phyloP scores from a whole-genome alignment of 1,140 invertebrate genomes.

The Nylanderia fulva region DNA sequence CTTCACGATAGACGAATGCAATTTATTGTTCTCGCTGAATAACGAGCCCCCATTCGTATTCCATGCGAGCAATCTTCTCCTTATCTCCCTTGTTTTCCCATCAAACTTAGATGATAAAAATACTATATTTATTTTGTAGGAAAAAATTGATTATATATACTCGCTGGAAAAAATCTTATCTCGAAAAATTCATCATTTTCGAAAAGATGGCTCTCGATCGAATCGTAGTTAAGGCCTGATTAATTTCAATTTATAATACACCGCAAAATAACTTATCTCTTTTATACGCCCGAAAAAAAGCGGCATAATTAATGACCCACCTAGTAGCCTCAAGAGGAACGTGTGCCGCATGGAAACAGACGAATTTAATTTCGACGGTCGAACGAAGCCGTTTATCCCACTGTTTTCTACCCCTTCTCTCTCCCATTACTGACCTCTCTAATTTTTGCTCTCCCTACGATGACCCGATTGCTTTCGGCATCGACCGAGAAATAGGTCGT shows the following conservation, averaged over 20 bases:
- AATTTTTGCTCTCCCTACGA: conserved; percentile 13
- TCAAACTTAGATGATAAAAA: background rate
- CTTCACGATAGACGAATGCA: conserved; percentile 11
- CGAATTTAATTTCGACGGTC: conserved; percentile 45
- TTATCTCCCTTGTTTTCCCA: background rate
- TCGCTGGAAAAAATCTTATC: background rate
- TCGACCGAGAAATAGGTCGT: conserved; percentile 43
- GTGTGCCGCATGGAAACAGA: conserved; percentile 39
- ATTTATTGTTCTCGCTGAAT: conserved; percentile 29
- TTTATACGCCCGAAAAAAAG: conserved; percentile 3
- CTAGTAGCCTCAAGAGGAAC: conserved; percentile 8
- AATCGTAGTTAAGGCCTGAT: background rate
- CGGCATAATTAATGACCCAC: conserved; percentile 34
- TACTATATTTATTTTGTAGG: background rate
- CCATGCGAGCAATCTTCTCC: background rate
- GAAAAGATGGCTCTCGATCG: background rate
- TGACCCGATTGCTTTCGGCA: conserved; percentile 46
- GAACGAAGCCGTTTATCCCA: conserved; percentile 3
- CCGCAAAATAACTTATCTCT: background rate
- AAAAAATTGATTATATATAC: background rate
- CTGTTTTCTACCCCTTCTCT: background rate
- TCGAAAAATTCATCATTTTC: background rate
- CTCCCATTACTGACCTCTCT: no score
- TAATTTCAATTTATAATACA: conserved; percentile 12
- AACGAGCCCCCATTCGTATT: conserved; percentile 1